Evolutionary conservation across 2,888 invertebrate genomes (phyloP).

Genomic region (Pharmacophagus antenor): DNA sequence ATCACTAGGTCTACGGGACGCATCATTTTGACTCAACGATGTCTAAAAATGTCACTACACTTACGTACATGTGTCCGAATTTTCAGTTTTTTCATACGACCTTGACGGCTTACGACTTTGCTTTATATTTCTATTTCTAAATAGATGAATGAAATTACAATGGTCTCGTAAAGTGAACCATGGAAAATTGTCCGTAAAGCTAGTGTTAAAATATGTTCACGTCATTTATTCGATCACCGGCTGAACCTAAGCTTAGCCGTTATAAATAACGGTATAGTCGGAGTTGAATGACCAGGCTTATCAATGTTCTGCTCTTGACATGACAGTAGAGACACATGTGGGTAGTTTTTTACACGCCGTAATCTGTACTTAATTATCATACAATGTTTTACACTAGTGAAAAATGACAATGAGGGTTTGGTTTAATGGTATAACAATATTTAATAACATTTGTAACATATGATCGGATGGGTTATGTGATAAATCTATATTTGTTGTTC

Average conservation of each 20-base stretch:
- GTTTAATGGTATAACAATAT: background rate
- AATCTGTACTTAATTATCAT: background rate
- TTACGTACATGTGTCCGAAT: no score
- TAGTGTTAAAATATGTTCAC: no score
- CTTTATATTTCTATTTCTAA: no score
- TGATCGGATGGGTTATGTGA: background rate
- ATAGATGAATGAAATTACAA: no score
- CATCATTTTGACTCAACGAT: no score
- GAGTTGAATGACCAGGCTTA: conserved; percentile 15
- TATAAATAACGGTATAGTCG: background rate
- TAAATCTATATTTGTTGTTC: no score
- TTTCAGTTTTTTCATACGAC: no score
- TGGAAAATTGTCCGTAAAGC: no score
- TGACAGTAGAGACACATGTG: conserved; percentile 12
- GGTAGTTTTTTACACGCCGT: conserved; percentile 13
- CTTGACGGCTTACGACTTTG: no score
- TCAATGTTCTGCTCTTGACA: conserved; percentile 25
- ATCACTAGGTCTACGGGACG: no score
- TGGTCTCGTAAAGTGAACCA: no score
- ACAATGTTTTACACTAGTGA: background rate
- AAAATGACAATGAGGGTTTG: background rate
- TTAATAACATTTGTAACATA: background rate
- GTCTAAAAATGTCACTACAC: no score
- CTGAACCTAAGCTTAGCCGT: background rate
- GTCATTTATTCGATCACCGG: background rate